These are phyloP conservation scores for Pampusana beccarii DNA, from an alignment of 2,113 vertebrate genomes.

Conservation along the genomic window DNA sequence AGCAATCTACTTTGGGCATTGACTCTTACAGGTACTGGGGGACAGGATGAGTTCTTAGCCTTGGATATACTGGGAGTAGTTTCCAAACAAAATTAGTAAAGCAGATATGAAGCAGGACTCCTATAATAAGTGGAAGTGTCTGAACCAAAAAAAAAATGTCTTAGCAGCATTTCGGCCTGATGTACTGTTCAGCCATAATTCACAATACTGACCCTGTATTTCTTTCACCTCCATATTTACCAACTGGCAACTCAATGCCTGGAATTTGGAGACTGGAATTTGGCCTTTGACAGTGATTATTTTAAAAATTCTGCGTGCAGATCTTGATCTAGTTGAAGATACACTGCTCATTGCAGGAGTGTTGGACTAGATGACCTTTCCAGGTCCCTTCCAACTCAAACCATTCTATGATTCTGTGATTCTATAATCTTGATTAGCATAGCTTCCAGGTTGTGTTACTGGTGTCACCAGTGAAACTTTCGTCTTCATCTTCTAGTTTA, in stretches of 20 bases:
- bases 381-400: no score
- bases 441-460: background rate
- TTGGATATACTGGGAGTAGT: background rate
- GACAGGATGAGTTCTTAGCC: background rate
- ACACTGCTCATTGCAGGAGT: no score
- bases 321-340: no score
- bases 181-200: background rate
- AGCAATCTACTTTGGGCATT: background rate
- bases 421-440: background rate
- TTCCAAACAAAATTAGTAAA: background rate
- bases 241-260: background rate
- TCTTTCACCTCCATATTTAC: background rate
- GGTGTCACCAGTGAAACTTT: background rate
- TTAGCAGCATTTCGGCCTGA: background rate
- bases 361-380: no score
- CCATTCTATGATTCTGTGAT: no score
- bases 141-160: background rate
- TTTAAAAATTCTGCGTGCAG: background rate
- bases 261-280: background rate
- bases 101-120: background rate
- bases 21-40: background rate
- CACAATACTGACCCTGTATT: background rate
- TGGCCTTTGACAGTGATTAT: background rate
- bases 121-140: background rate
- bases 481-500: background rate